Percentiles rank a stretch among this genome's conserved stretches.
Conservation (phyloP, 2,888 invertebrate species). For the Diaperis boleti region DNA sequence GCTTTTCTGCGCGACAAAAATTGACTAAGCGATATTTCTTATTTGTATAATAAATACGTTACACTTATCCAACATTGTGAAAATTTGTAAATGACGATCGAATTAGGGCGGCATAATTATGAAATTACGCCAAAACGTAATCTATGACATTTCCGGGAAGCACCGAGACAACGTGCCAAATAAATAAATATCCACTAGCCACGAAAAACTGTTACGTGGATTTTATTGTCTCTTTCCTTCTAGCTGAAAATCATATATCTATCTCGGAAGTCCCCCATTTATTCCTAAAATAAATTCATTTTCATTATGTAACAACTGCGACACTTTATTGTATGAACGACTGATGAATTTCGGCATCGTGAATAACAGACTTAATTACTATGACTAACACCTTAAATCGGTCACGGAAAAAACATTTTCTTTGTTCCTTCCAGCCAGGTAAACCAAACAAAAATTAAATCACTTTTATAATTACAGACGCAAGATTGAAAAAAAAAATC, state of each 20-base stretch:
- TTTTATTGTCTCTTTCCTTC: slow-evolving; percentile 20
- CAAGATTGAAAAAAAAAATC: slow-evolving; percentile 5
- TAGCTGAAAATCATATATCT: background rate
- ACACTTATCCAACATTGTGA: slow-evolving; percentile 3
- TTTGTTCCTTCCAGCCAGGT: slow-evolving; percentile 7
- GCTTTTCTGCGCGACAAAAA: slow-evolving; percentile 31
- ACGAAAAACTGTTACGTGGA: slow-evolving; percentile 33
- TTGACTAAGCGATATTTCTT: slow-evolving; percentile 13
- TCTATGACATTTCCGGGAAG: slow-evolving; percentile 37
- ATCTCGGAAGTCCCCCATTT: slow-evolving; percentile 12
- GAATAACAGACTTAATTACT: slow-evolving; percentile 6
- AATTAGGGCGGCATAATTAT: slow-evolving; percentile 2
- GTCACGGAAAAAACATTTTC: slow-evolving; percentile 24
- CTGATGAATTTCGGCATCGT: slow-evolving; percentile 13
- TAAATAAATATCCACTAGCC: slow-evolving; percentile 30
- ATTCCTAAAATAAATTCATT: slow-evolving; percentile 38
- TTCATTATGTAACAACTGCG: slow-evolving; percentile 39
- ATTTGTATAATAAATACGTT: slow-evolving; percentile 12
- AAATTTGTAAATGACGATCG: background rate
- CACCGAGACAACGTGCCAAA: slow-evolving; percentile 38
- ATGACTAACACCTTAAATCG: slow-evolving; percentile 23
- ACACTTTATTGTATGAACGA: slow-evolving; percentile 31
- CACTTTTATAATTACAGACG: slow-evolving; percentile 3
- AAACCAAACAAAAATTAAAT: slow-evolving; percentile 8
- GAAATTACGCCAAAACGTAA: slow-evolving; percentile 36